Evolutionary conservation across 1,140 invertebrate species (phyloP), one percentile per base, ranked within the genome.

Genomic region (Leptonema lineaticorne): DNA sequence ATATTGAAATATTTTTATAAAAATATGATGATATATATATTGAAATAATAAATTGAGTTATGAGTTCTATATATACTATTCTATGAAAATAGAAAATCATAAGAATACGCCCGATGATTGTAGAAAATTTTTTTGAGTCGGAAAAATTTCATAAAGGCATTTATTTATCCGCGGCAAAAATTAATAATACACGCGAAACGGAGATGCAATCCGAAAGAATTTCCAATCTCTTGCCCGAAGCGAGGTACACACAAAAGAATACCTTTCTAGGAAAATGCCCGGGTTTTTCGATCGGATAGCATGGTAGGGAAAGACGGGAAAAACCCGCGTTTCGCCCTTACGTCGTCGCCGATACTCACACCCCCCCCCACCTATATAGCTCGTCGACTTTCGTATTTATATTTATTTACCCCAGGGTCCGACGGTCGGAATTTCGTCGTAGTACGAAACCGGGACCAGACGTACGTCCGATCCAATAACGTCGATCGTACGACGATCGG

Each of bases 181-280:
- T 69, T 63, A 69, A n/a, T n/a, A n/a, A 69, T 64, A 37, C 60
- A 29, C 50, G 16, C 37, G 26, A 29, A 63, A 27, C 20, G 50
- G 26, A 46, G 46, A 22, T 41, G 22, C 27, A 65, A 37, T 56
- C 18, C 37, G 46, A 60, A 71, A 63, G 66, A 71, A 71, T 68
- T 68, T 71, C 63, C 66, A 71, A 71, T 71, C 66, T 65, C 50
- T 33, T 41, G 29, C 62, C 56, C 22, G 5, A 57, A 8, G n/a
- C n/a, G n/a, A n/a, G n/a, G n/a, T n/a, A n/a, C n/a, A n/a, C n/a
- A 46, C 46, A 62, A 71, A 70, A 59, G 66, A 68, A 71, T 71
- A 68, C 62, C 69, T 68, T 30, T n/a, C n/a, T n/a, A n/a, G n/a
- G n/a, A n/a, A n/a, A n/a, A n/a, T n/a, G n/a, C n/a, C n/a, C n/a